Base-by-base conservation (phyloP, 1,140 invertebrate genomes). In the Drosophila micromelanica region DNA sequence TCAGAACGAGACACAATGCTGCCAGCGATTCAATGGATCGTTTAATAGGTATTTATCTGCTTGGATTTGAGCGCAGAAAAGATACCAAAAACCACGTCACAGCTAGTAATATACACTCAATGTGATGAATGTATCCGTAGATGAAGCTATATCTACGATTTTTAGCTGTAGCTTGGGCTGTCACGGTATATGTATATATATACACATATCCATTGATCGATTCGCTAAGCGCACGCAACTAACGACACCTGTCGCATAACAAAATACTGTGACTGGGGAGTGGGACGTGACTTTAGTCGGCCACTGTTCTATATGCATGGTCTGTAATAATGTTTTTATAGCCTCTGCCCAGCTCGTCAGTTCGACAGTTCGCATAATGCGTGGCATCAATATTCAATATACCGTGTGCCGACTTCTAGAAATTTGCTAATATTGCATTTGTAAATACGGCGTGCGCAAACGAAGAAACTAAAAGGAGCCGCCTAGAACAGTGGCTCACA, bases 321-420 rank as follows among this genome's bases (percentile, higher is more conserved):
- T 49, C 32, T 17, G 59, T 45, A 69, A 60, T 62, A 68, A 78
- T 48, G 8, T 48, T 2, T 42, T 45, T 43, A 20, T 43, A 27
- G 15, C 37, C 37, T 57, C 20, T 49, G 54, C 55, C 23, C 55
- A 60, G 54, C 43, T 52, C 52, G 51, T 23, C 20, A 23, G 20
- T 23, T 23, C 2, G 20, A 23, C 20, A 23, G 20, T 49, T 52
- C 52, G 51, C 61, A 87, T 87, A 78, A 87, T 86, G 81, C 78
- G 75, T 78, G 82, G 71, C 84, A 86, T 78, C 75, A 64, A 87
- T 87, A 86, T 77, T 87, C 82, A 86, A 78, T 87, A 64, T 52
- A 75, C 30, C 27, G 35, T 11, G 5, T 20, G n/a, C 13, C 38
- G 32, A 35, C 32, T 35, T 35, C 32, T 35, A 35, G 6, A 35